Evolutionary conservation across 1,140 invertebrate species (phyloP), one percentile per base, ranked within the genome.

Genomic region (Eriosoma lanigerum): DNA sequence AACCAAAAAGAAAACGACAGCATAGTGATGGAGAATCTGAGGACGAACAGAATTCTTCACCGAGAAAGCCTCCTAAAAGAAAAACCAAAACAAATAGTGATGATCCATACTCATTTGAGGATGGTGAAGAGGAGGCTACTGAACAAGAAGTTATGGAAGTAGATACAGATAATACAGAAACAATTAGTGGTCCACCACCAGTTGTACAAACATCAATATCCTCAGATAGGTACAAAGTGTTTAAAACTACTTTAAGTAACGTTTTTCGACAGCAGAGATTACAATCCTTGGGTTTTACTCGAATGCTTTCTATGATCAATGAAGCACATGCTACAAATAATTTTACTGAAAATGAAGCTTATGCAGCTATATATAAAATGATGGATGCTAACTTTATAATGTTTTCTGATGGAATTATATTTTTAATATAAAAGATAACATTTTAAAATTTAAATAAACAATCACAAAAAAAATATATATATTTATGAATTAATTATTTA

Each of bases 311-410:
- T 10, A 88, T 88, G 83, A 84, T 94, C 10, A 91, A 91, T 84
- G 86, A 88, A 38, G 87, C 91, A 81, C 88, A 89, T 82, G 83
- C 85, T 1, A 86, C 88, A 5, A 73, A 81, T 32, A 85, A 85
- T 24, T 97, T 95, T 85, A 87, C 88, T 3, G 83, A 88, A 17
- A 89, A 86, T 19, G 96, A 98, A 88, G 89, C 97, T 9, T 86
- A 88, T 56, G 90, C 91, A 0, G 95, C 95, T 1, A 87, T 98
- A 15, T 86, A 91, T 17, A 89, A 88, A 80, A 96, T 98, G 95
- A 92, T 92, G 24, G 91, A 93, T 56, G 93, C 92, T 66, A 97
- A 97, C 87, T 93, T 96, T 86, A 89, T 98, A 29, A 96, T 98
- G 94, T 87, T 95, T 80, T 90, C 94, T 0, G 94, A 96, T 85